Percentiles rank a stretch among this genome's conserved stretches.
phyloP scores from a whole-genome alignment of 2,888 invertebrate species.

The Phorcus lineatus region DNA sequence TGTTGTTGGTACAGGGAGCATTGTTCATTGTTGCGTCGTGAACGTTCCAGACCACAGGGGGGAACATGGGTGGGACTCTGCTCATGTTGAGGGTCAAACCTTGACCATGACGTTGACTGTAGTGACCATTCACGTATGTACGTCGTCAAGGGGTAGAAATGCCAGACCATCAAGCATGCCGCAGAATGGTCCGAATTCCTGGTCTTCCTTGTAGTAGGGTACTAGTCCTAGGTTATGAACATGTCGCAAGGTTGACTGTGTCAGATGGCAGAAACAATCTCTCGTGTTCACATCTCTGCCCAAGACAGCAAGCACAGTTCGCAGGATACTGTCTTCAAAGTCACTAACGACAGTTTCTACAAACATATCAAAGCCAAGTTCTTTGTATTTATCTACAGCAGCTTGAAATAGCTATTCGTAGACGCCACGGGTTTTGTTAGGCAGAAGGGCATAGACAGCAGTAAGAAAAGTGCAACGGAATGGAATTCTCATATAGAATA shows the following conservation, averaged over 20 bases:
- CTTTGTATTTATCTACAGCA: slow-evolving; percentile 14
- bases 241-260: background rate
- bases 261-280: slow-evolving; percentile 23
- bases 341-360: slow-evolving; percentile 1
- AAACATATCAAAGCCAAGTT: background rate
- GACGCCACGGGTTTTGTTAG: background rate
- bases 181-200: slow-evolving; percentile 15
- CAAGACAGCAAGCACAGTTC: background rate
- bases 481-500: no score
- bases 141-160: slow-evolving; percentile 22
- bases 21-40: background rate
- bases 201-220: background rate
- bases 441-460: slow-evolving; percentile 12
- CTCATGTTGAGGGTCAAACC: background rate
- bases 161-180: background rate
- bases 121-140: background rate
- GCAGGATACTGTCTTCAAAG: background rate
- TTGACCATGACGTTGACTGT: background rate
- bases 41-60: background rate
- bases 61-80: background rate
- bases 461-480: no score
- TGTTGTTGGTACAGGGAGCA: background rate
- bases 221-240: slow-evolving; percentile 10
- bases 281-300: background rate
- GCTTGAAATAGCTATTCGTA: slow-evolving; percentile 19